These are phyloP conservation scores for Psettodes erumei DNA, from an alignment of 2,113 vertebrate genomes.

Conservation along the genomic window DNA sequence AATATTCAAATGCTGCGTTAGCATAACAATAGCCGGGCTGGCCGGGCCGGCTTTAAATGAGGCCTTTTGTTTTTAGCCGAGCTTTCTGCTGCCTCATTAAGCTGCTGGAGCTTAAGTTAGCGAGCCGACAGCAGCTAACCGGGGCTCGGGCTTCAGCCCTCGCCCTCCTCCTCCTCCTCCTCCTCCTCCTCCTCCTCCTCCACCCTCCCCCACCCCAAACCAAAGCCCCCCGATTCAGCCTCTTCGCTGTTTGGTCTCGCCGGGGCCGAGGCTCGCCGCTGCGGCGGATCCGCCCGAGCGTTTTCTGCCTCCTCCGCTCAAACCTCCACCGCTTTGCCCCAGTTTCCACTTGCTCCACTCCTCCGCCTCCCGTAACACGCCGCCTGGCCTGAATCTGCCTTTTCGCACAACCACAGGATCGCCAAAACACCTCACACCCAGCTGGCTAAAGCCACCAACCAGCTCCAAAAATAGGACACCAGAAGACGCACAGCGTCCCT, in stretches of 20 bases:
- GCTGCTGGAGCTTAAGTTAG: slow-evolving; percentile 74
- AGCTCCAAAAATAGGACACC: background rate
- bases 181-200: background rate
- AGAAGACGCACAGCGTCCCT: background rate
- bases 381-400: background rate
- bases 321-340: slow-evolving; percentile 37
- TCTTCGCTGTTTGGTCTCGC: slow-evolving; percentile 43
- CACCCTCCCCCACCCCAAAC: slow-evolving; percentile 28
- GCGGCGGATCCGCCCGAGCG: slow-evolving; percentile 36
- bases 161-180: slow-evolving; percentile 38
- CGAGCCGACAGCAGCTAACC: slow-evolving; percentile 74
- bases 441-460: background rate
- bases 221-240: slow-evolving; percentile 51
- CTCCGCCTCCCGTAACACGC: slow-evolving; percentile 4
- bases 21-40: slow-evolving; percentile 79
- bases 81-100: slow-evolving; percentile 80
- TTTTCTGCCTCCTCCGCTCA: slow-evolving; percentile 27
- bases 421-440: background rate
- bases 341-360: slow-evolving; percentile 42
- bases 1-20: slow-evolving; percentile 80
- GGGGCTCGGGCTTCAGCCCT: slow-evolving; percentile 63
- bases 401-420: background rate
- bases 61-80: slow-evolving; percentile 79
- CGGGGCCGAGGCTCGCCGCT: slow-evolving; percentile 44
- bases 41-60: slow-evolving; percentile 72